Evolutionary conservation across 1,140 invertebrate species (phyloP).

Genomic region (Calliopsis andreniformis): DNA sequence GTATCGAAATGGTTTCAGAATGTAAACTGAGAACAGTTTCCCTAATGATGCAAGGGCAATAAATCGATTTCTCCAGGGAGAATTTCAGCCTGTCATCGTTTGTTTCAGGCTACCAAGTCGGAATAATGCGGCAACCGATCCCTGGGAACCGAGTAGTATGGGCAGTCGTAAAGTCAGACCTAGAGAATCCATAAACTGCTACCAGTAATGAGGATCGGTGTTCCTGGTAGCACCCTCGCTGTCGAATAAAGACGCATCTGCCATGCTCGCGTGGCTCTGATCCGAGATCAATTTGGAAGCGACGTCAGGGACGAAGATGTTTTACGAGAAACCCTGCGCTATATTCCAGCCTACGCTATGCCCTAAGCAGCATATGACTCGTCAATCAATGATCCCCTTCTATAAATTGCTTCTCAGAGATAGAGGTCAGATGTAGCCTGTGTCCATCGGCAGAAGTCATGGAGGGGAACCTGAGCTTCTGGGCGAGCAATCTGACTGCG

Average conservation of each 20-base stretch:
- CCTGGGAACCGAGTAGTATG: neutral
- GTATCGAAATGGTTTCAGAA: neutral
- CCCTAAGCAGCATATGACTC: too few relatives aligned
- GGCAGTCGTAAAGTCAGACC: slow-evolving; percentile 6
- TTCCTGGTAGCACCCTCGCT: too few relatives aligned
- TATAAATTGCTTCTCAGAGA: neutral
- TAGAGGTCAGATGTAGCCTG: neutral
- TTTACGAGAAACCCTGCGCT: slow-evolving; percentile 3
- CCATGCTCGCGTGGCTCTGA: neutral
- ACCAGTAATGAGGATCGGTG: neutral
- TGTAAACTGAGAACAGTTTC: neutral
- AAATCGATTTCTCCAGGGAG: slow-evolving; percentile 26
- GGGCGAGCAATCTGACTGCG: slow-evolving; percentile 66
- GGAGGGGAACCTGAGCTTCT: slow-evolving; percentile 56
- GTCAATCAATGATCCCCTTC: too few relatives aligned
- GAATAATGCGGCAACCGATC: neutral
- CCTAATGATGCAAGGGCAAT: slow-evolving; percentile 13
- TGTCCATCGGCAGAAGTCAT: neutral
- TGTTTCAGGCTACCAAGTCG: slow-evolving; percentile 22
- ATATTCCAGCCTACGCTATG: neutral
- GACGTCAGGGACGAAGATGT: neutral
- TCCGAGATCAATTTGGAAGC: neutral
- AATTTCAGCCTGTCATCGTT: slow-evolving; percentile 33
- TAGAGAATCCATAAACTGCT: slow-evolving; percentile 24
- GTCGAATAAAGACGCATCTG: neutral